These are phyloP conservation scores for Serilophus lunatus DNA, from an alignment of 2,113 vertebrate species.

Conservation along the genomic window DNA sequence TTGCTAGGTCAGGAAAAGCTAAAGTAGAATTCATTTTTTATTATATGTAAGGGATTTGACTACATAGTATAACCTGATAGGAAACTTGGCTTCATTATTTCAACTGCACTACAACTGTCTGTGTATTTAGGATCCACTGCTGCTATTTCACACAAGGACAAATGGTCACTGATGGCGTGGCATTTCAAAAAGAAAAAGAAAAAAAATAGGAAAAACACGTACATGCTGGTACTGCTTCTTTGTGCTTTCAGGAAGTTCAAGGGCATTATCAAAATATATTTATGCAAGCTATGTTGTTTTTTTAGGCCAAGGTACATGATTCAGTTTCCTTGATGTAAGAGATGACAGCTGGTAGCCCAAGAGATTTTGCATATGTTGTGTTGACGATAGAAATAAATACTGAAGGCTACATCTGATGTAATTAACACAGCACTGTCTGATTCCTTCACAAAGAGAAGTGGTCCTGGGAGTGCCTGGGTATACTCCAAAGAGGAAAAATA, in stretches of 20 bases:
- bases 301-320: neutral
- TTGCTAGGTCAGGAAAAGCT: neutral
- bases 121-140: constrained; percentile 2
- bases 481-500: neutral
- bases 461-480: neutral
- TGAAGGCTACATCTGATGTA: neutral
- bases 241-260: neutral
- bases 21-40: neutral
- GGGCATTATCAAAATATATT: constrained; percentile 13
- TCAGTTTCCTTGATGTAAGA: neutral
- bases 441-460: neutral
- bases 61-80: neutral
- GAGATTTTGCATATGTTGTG: neutral
- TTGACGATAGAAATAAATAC: neutral
- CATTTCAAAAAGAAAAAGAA: neutral
- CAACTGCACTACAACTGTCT: neutral
- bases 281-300: neutral
- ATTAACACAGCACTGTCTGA: neutral
- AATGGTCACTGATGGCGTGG: neutral
- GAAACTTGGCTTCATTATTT: neutral
- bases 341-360: neutral
- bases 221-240: neutral
- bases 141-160: neutral
- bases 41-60: neutral
- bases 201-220: neutral